Evolutionary conservation across 2,888 invertebrate species (phyloP), one percentile per base, ranked within the genome.

Genomic region (Heliothis peltigera): DNA sequence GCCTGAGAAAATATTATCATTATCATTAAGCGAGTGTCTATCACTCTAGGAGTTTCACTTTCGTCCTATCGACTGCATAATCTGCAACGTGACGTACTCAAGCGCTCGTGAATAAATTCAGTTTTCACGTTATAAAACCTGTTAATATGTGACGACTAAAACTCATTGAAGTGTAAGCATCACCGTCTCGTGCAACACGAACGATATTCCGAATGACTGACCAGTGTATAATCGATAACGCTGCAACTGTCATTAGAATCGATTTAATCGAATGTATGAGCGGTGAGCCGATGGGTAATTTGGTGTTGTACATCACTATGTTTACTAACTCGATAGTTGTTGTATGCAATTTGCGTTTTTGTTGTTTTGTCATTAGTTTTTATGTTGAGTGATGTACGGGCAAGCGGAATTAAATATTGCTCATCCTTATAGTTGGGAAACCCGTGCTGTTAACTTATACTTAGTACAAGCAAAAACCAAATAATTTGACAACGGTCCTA

Each of bases 201-300:
- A 65, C 47, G 47, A 18, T 46, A 64, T 64, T 51, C 56, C 74
- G 54, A 63, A 28, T 68, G 62, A 69, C 55, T 78, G 71, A 55
- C 65, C 60, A 55, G 22, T 64, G 70, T 59, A 77, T 81, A 77
- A 81, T 79, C 79, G 80, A 75, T 81, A 60, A 52, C 43, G 10
- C n/a, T 70, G 49, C 55, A 62, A 47, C 59, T 57, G 59, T 75
- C 57, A 51, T 67, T 64, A 68, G 48, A 64, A 75, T 75, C 48
- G 67, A 69, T 64, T 74, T 21, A 56, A 57, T 61, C 1, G 54
- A 55, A n/a, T 25, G 47, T 25, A 63, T 43, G 25, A 59, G 12
- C 44, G 35, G 57, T 56, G 32, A 28, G 25, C n/a, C 22, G 44
- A 63, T 49, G 19, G n/a, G 19, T 53, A 48, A 62, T 62, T 63